These are phyloP conservation scores for Globodera ellingtonae DNA, from an alignment of 1,140 invertebrate genomes.

Conservation along the genomic window DNA sequence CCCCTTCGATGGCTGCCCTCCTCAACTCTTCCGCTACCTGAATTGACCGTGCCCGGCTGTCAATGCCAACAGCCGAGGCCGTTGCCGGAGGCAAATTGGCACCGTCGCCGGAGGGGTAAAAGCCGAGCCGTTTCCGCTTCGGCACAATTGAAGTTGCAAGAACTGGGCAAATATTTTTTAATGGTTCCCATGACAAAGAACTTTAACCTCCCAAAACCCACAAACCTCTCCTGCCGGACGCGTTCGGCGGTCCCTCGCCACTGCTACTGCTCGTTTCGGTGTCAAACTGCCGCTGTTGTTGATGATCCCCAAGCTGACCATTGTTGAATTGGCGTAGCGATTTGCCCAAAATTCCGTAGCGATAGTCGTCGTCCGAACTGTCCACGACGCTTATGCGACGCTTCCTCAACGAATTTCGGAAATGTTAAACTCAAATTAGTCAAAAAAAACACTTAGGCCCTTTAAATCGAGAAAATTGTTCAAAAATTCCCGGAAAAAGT, in stretches of 20 bases:
- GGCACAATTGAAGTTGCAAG: not conserved
- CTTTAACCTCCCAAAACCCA: not conserved
- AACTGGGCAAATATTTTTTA: not conserved
- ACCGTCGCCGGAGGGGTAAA: too few relatives aligned
- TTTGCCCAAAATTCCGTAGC: conserved; percentile 45
- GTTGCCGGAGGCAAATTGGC: not conserved
- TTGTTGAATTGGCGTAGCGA: conserved; percentile 1
- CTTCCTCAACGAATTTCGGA: not conserved
- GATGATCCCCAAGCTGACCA: not conserved
- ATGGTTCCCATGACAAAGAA: not conserved
- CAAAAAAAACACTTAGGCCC: not conserved
- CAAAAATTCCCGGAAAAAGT: not conserved
- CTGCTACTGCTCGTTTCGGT: not conserved
- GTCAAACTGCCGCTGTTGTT: not conserved
- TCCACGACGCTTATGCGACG: conserved; percentile 22
- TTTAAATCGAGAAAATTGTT: not conserved
- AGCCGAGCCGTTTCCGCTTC: not conserved
- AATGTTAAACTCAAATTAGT: not conserved
- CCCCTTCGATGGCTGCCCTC: not conserved
- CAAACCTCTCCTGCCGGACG: not conserved
- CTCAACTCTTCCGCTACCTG: not conserved
- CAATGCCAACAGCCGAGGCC: not conserved
- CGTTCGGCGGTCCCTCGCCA: not conserved
- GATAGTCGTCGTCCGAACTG: conserved; percentile 55
- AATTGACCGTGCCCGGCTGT: not conserved